A percentile compares a stretch with the other conserved stretches of the same genome.
phyloP scores from a whole-genome alignment of 2,113 vertebrate genomes.

The Charadrius vociferus region DNA sequence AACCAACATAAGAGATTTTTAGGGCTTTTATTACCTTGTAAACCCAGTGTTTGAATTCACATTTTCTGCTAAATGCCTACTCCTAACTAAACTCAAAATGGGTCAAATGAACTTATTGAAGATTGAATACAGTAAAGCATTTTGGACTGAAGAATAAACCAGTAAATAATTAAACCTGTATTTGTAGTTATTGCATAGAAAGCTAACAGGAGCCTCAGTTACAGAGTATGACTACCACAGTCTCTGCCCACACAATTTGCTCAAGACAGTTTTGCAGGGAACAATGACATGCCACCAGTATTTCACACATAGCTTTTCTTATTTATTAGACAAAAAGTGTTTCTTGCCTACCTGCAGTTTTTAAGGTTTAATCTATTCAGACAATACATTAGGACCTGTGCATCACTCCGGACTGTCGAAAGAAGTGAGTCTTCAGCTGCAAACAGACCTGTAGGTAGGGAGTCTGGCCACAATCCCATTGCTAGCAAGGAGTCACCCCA shows the following conservation, averaged over 20 bases:
- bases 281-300: not conserved
- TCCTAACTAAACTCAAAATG: not conserved
- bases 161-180: not conserved
- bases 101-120: not conserved
- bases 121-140: not conserved
- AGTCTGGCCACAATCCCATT: slow-evolving; percentile 90
- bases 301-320: not conserved
- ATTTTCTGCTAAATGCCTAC: not conserved
- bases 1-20: not conserved
- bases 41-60: not conserved
- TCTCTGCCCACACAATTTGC: not conserved
- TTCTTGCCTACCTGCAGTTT: slow-evolving; percentile 80
- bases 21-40: not conserved
- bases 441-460: slow-evolving; percentile 84
- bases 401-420: slow-evolving; percentile 84
- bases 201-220: not conserved
- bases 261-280: not conserved
- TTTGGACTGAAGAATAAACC: not conserved
- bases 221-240: not conserved
- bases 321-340: not conserved
- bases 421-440: slow-evolving; percentile 91
- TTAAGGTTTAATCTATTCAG: slow-evolving; percentile 87
- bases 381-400: slow-evolving; percentile 88
- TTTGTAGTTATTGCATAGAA: not conserved
- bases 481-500: slow-evolving; percentile 85